Conservation (phyloP, 2,888 invertebrate genomes). For the Lacanobia wlatinum region DNA sequence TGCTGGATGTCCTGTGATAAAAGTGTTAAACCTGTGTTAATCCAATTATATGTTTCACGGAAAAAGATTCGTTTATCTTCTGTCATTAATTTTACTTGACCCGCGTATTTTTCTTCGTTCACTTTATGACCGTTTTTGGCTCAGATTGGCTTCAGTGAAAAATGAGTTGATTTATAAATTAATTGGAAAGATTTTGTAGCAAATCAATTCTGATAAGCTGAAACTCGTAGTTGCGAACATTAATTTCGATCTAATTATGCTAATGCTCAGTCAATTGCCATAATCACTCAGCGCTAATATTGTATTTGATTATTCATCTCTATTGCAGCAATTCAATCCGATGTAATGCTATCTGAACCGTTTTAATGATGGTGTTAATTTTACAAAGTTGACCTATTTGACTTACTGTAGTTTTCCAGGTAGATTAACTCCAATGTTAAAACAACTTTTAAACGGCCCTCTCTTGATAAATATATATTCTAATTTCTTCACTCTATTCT, state of each 20-base stretch:
- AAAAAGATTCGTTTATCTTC: slow-evolving; percentile 49
- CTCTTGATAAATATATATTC: neutral
- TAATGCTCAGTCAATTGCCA: slow-evolving; percentile 29
- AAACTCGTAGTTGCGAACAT: slow-evolving; percentile 5
- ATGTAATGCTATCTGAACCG: neutral
- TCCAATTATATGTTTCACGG: slow-evolving; percentile 66
- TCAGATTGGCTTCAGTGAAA: slow-evolving; percentile 30
- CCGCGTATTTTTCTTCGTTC: slow-evolving; percentile 55
- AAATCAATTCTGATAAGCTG: neutral
- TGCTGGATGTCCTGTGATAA: slow-evolving; percentile 70
- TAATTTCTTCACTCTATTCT: no score
- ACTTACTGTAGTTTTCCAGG: neutral
- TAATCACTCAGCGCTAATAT: slow-evolving; percentile 22
- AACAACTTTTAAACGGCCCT: neutral
- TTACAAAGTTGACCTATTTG: neutral
- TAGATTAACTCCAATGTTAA: neutral
- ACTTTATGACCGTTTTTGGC: slow-evolving; percentile 45
- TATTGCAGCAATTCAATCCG: slow-evolving; percentile 20
- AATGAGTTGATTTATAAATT: slow-evolving; percentile 28
- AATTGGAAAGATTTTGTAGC: slow-evolving; percentile 11
- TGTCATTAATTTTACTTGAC: slow-evolving; percentile 53
- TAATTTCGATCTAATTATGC: slow-evolving; percentile 30
- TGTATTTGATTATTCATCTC: slow-evolving; percentile 32
- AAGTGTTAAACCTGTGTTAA: slow-evolving; percentile 69
- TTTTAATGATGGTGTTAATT: slow-evolving; percentile 5